Conservation (phyloP, 2,888 invertebrate species). For the Drosophila eohydei region DNA sequence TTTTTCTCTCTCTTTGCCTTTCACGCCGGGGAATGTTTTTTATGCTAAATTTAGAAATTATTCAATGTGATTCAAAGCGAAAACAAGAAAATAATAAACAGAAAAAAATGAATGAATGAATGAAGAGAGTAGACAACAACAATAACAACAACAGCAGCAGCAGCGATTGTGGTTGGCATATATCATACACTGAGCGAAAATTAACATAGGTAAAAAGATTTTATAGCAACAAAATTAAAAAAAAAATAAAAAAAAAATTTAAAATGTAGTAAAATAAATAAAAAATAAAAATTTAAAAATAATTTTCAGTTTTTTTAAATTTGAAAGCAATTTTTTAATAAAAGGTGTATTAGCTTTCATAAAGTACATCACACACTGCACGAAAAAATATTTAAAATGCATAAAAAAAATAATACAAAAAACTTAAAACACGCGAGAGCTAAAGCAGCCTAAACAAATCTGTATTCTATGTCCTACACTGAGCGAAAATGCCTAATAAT, state of each 20-base stretch:
- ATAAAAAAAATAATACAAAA: neutral
- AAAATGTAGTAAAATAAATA: neutral
- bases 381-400: no score
- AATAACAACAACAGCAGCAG: constrained; percentile 25
- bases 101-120: constrained; percentile 33
- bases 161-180: constrained; percentile 8
- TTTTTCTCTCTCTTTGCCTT: constrained; percentile 30
- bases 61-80: constrained; percentile 63
- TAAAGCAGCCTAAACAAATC: neutral
- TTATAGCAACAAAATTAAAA: neutral
- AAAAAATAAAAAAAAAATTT: no score
- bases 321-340: no score
- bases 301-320: no score
- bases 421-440: no score
- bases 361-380: no score
- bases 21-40: constrained; percentile 55
- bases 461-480: neutral
- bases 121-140: constrained; percentile 49
- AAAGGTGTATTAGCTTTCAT: no score
- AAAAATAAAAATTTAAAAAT: neutral
- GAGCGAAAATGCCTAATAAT: neutral
- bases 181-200: constrained; percentile 42
- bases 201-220: neutral
- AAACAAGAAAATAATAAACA: constrained; percentile 37
- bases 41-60: constrained; percentile 78